Base-by-base conservation (phyloP, 2,888 invertebrate species). In the Rutpela maculata region DNA sequence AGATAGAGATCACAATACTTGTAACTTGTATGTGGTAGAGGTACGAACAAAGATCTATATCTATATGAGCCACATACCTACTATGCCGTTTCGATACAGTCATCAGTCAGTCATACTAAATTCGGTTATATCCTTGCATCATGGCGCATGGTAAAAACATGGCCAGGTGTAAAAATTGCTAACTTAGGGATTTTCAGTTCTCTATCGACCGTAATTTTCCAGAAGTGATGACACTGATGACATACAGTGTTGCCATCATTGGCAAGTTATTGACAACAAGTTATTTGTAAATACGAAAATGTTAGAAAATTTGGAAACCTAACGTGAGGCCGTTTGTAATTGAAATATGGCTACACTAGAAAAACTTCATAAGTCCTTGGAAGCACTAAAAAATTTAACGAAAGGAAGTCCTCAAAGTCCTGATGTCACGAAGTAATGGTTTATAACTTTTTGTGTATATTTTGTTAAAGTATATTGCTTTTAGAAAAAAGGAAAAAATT, bases 401-500 rank as follows among this genome's bases (percentile, higher is more conserved):
- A 79, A 83, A 60, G 76, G 80, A 76, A 82, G 81, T 82, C 82
- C 80, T 78, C 78, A 87, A 85, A 80, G 82, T 22, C 71, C 79
- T 63, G 85, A 86, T 78, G 72, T 77, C 38, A 78, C 85, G 69
- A 85, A 84, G 84, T 84, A 79, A 38, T 59, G 69, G 74, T 43
- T 59, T 60, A 62, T 63, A 71, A 60, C 71, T 68, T 65, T 62
- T 50, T 19, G 55, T 70, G n/a, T 19, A 1, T 59, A 15, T 59
- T 59, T 19, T 19, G 12, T 9, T 59, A 2, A 75, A 68, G n/a
- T 26, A n/a, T 15, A 67, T 76, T 80, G 80, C 76, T 89, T 89
- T 63, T 87, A 95, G 94, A 87, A 94, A 93, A 90, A 95, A 95
- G 85, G 96, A 96, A 81, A 95, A 95, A 89, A 92, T 95, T 77